These are phyloP conservation scores for Antennarius maculatus DNA, from an alignment of 2,797 vertebrate genomes.

Conservation along the genomic window DNA sequence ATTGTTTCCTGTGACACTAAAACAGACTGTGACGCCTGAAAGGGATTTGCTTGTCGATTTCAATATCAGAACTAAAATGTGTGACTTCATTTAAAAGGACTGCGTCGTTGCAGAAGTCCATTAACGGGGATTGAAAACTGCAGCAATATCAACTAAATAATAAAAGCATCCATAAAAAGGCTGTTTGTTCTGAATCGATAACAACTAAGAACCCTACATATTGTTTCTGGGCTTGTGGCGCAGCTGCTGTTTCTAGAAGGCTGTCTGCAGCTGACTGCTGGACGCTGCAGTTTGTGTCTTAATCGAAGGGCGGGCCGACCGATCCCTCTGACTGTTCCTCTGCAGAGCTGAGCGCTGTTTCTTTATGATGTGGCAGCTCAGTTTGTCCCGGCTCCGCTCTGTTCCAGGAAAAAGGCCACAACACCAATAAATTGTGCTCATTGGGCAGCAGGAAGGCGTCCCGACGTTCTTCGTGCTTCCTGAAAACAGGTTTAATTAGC, in stretches of 20 bases:
- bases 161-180: conserved; percentile 9
- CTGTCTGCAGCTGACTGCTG: not conserved
- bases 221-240: not conserved
- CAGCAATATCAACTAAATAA: conserved; percentile 23
- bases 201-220: not conserved
- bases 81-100: too few species aligned
- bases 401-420: conserved; percentile 10
- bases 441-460: not conserved
- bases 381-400: not conserved
- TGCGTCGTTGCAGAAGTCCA: conserved; percentile 35
- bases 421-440: not conserved
- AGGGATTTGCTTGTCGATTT: too few species aligned
- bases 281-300: conserved; percentile 4
- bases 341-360: not conserved
- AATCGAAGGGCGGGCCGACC: conserved; percentile 3
- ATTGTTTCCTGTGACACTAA: too few species aligned
- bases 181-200: conserved; percentile 11
- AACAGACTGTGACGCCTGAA: too few species aligned
- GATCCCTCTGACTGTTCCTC: not conserved
- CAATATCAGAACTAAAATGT: too few species aligned
- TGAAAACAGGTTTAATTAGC: conserved; percentile 36
- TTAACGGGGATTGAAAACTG: conserved; percentile 25
- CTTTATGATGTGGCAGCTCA: not conserved
- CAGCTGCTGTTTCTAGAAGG: not conserved
- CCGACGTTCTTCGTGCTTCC: conserved; percentile 5